phyloP scores from a whole-genome alignment of 35 echinoderm and acorn worm genomes.

The Apostichopus japonicus region DNA sequence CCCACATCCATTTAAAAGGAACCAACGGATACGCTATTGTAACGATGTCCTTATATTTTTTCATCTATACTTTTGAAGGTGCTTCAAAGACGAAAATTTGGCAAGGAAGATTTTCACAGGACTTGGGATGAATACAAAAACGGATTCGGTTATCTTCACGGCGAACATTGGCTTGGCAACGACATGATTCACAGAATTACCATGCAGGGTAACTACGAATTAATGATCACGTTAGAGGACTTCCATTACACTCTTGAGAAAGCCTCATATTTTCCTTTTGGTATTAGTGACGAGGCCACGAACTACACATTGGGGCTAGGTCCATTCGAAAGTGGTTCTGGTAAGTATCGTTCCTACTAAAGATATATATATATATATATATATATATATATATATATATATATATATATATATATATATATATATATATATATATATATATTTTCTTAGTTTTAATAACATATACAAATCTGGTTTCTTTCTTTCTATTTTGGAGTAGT shows the following conservation, averaged over 20 bases:
- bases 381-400: not conserved
- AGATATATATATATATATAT: not conserved
- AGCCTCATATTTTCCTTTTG: conserved; percentile 43
- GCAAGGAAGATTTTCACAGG: conserved; percentile 41
- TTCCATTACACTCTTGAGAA: conserved; percentile 11
- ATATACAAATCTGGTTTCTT: too few species aligned
- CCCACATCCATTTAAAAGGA: not conserved
- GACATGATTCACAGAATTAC: conserved; percentile 65
- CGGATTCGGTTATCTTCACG: conserved; percentile 63
- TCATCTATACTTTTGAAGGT: conserved; percentile 25
- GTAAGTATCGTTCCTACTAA: not conserved
- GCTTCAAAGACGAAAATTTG: conserved; percentile 55
- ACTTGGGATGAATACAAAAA: conserved; percentile 64
- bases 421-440: not conserved
- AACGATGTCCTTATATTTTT: too few species aligned
- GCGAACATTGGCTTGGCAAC: conserved; percentile 70
- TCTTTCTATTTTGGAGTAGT: too few species aligned
- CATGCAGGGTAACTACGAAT: conserved; percentile 65
- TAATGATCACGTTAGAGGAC: conserved; percentile 53
- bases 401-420: too few species aligned
- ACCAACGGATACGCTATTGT: too few species aligned
- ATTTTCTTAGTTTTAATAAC: too few species aligned
- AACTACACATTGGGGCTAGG: conserved; percentile 64
- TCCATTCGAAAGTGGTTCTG: conserved; percentile 9
- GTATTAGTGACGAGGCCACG: conserved; percentile 42